These are phyloP conservation scores for Nomada fucata DNA, from an alignment of 2,888 invertebrate genomes.

Conservation along the genomic window DNA sequence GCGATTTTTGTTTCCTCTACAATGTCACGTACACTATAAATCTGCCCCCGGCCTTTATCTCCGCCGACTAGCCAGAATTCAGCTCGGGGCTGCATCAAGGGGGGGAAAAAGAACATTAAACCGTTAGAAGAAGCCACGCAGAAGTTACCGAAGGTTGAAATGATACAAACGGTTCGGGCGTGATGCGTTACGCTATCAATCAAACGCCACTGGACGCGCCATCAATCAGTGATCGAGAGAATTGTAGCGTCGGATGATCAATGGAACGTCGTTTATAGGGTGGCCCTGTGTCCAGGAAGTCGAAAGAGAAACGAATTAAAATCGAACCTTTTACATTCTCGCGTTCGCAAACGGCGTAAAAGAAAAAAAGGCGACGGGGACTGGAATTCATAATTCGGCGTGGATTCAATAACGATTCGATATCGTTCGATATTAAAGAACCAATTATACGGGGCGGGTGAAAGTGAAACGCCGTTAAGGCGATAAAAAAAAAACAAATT, in stretches of 20 bases:
- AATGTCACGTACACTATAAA: constrained; percentile 42
- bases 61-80: not conserved
- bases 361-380: too few species aligned
- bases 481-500: too few species aligned
- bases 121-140: constrained; percentile 5
- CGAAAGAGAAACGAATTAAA: too few species aligned
- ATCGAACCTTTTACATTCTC: too few species aligned
- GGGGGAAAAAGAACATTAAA: constrained; percentile 2
- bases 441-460: too few species aligned
- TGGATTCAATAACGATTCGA: too few species aligned
- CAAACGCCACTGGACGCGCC: constrained; percentile 29
- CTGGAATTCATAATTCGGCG: too few species aligned
- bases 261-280: not conserved
- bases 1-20: constrained; percentile 56
- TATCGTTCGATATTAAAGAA: too few species aligned
- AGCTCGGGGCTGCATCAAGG: not conserved
- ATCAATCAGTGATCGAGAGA: constrained; percentile 42
- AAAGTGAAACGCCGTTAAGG: too few species aligned
- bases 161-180: constrained; percentile 12
- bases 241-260: constrained; percentile 3
- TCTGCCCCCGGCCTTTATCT: constrained; percentile 13
- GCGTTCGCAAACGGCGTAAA: too few species aligned
- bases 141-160: constrained; percentile 24
- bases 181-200: constrained; percentile 24
- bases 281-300: not conserved